phyloP scores from a whole-genome alignment of 2,888 invertebrate genomes.

The Athalia circularis region DNA sequence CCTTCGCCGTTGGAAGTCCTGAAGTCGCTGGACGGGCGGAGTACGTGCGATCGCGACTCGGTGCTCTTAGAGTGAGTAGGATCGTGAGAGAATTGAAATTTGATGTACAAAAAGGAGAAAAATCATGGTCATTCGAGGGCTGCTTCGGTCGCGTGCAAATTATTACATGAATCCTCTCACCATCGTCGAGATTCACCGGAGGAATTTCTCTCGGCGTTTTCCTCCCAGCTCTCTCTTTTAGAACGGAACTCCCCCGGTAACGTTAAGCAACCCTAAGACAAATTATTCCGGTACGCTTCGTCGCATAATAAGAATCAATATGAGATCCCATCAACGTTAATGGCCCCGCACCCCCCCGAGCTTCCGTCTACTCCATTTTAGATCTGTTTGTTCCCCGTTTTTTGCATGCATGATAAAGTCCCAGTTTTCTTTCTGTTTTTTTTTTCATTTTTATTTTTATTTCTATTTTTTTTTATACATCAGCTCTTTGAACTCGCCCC shows the following conservation, averaged over 20 bases:
- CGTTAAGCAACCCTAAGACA: constrained; percentile 53
- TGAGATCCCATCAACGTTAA: constrained; percentile 61
- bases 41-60: constrained; percentile 79
- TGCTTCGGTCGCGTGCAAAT: too few species aligned
- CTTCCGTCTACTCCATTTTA: constrained; percentile 51
- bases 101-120: background rate
- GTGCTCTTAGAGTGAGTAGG: constrained; percentile 78
- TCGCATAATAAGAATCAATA: constrained; percentile 70
- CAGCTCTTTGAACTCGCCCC: too few species aligned
- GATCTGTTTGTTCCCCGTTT: constrained; percentile 61
- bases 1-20: constrained; percentile 84
- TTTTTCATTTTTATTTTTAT: background rate
- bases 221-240: background rate
- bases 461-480: too few species aligned
- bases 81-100: constrained; percentile 9
- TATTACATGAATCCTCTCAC: background rate
- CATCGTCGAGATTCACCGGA: too few species aligned
- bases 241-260: background rate
- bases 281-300: constrained; percentile 65
- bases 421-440: background rate
- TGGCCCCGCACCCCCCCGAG: constrained; percentile 49
- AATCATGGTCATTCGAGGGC: too few species aligned
- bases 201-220: background rate
- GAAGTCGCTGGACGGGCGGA: constrained; percentile 81
- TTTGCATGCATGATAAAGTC: constrained; percentile 61